A percentile compares a stretch with the other conserved stretches of the same genome.
phyloP scores from a whole-genome alignment of 2,113 vertebrate species.

The Dipodomys merriami region DNA sequence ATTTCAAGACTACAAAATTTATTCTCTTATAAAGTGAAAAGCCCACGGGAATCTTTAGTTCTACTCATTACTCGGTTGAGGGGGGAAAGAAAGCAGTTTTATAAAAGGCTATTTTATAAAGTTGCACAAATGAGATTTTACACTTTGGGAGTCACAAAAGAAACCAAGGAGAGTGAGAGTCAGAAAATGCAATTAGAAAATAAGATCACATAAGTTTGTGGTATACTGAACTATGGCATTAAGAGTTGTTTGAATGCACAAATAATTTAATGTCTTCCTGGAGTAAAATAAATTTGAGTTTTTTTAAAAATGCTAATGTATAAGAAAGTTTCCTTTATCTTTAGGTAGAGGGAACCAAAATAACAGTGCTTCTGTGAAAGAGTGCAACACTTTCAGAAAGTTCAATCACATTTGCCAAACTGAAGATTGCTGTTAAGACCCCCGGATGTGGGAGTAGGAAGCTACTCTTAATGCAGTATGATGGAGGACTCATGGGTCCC shows the following conservation, averaged over 20 bases:
- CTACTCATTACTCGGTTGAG: conserved; percentile 39
- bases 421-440: too few relatives aligned
- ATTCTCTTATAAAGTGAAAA: conserved; percentile 48
- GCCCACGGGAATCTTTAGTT: conserved; percentile 23
- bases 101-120: conserved; percentile 52
- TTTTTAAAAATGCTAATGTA: conserved; percentile 77
- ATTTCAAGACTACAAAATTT: conserved; percentile 46
- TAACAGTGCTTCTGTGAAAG: conserved; percentile 42
- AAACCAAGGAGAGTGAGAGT: conserved; percentile 72
- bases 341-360: conserved; percentile 69
- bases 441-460: neutral
- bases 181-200: conserved; percentile 79
- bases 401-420: too few relatives aligned
- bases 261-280: conserved; percentile 70
- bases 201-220: conserved; percentile 75
- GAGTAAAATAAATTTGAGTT: conserved; percentile 76
- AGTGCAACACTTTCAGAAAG: neutral
- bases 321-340: conserved; percentile 70
- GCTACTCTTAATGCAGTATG: neutral
- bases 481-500: neutral
- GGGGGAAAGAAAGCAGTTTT: conserved; percentile 29
- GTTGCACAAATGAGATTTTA: conserved; percentile 54
- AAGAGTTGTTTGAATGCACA: conserved; percentile 82
- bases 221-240: conserved; percentile 70
- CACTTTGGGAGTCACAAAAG: conserved; percentile 31